Conservation (phyloP, 2,888 invertebrate genomes). For the Esperia sulphurella region DNA sequence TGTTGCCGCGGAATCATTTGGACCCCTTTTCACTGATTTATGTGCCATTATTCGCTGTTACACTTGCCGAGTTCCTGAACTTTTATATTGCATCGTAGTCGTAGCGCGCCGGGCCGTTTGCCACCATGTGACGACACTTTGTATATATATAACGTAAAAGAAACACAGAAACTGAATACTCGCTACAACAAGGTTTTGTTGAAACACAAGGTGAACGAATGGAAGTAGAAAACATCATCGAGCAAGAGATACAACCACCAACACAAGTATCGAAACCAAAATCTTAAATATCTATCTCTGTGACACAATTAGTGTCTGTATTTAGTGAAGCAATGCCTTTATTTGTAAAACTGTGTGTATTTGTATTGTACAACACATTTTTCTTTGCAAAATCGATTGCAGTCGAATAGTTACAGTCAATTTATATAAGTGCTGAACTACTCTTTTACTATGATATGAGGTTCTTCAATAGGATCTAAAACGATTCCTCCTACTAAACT, state of each 20-base stretch:
- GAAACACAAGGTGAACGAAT: constrained; percentile 15
- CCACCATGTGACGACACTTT: constrained; percentile 27
- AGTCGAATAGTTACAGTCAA: no score
- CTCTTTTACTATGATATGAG: no score
- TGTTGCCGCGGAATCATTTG: constrained; percentile 22
- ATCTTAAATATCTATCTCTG: neutral
- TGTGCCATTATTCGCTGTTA: constrained; percentile 25
- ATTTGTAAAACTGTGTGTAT: no score
- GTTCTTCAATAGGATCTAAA: no score
- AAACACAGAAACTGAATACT: neutral
- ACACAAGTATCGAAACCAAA: neutral
- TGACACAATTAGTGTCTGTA: no score
- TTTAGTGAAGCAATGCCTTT: no score
- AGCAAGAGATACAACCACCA: neutral
- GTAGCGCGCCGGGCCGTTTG: constrained; percentile 21
- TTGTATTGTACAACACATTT: no score
- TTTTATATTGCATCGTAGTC: constrained; percentile 23
- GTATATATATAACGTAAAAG: constrained; percentile 7
- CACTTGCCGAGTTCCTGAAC: constrained; percentile 20
- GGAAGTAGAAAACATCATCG: constrained; percentile 4
- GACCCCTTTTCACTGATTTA: constrained; percentile 33
- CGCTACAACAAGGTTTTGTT: constrained; percentile 22
- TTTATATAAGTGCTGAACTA: no score
- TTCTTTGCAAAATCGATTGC: no score
- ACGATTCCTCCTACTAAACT: no score